Conservation (phyloP, 2,888 invertebrate genomes). For the Drosophila imparisetae region DNA sequence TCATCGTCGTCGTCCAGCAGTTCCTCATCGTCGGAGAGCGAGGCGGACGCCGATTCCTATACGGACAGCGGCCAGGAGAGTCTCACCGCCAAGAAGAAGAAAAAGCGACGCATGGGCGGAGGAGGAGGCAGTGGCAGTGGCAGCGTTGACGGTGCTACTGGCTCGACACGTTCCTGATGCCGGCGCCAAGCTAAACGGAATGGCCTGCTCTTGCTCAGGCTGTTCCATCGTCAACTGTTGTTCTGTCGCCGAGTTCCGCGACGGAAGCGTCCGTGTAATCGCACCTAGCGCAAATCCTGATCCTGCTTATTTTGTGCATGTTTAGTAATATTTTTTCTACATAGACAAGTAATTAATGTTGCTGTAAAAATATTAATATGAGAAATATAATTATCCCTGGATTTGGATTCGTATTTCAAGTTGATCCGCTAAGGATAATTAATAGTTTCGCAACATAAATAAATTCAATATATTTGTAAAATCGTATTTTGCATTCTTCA, state of each 20-base stretch:
- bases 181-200: slow-evolving; percentile 62
- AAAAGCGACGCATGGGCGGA: slow-evolving; percentile 87
- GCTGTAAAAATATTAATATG: slow-evolving; percentile 36
- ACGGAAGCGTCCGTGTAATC: slow-evolving; percentile 16
- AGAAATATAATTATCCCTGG: slow-evolving; percentile 25
- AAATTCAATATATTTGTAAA: slow-evolving; percentile 68
- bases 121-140: slow-evolving; percentile 46
- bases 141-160: slow-evolving; percentile 47
- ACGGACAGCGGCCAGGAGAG: slow-evolving; percentile 95
- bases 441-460: slow-evolving; percentile 46
- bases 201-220: slow-evolving; percentile 53
- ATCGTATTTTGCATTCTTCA: slow-evolving; percentile 1
- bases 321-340: slow-evolving; percentile 77
- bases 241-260: slow-evolving; percentile 55
- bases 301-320: slow-evolving; percentile 28
- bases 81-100: slow-evolving; percentile 93
- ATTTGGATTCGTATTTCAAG: slow-evolving; percentile 23
- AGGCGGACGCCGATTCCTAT: slow-evolving; percentile 86
- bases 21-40: slow-evolving; percentile 75
- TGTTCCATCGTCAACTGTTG: slow-evolving; percentile 67
- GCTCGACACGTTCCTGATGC: slow-evolving; percentile 76
- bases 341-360: slow-evolving; percentile 54
- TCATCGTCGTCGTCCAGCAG: slow-evolving; percentile 90
- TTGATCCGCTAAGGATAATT: slow-evolving; percentile 15
- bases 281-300: slow-evolving; percentile 37